Percentiles rank a stretch among this genome's conserved stretches.
These are phyloP conservation scores for Podabrus alpinus DNA, from an alignment of 2,888 invertebrate genomes.

Conservation along the genomic window DNA sequence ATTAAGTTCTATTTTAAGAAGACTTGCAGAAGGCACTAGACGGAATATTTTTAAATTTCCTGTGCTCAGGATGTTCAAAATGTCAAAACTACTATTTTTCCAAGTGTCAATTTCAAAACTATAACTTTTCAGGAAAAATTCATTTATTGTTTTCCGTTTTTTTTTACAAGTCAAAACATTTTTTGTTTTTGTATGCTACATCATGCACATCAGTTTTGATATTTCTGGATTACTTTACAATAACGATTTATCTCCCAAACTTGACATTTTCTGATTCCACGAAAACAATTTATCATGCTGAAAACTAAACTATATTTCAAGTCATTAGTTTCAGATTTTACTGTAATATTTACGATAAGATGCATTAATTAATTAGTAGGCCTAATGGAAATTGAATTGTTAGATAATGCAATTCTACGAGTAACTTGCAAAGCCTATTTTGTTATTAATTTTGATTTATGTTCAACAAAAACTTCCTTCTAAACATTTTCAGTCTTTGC, in stretches of 20 bases:
- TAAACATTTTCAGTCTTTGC: neutral
- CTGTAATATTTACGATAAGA: neutral
- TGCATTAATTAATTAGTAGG: neutral
- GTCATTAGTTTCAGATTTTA: neutral
- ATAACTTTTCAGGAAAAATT: neutral
- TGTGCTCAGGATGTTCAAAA: neutral
- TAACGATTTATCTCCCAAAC: neutral
- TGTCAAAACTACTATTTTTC: neutral
- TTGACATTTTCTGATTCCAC: neutral
- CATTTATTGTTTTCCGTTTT: neutral
- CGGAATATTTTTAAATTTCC: neutral
- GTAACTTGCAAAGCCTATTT: neutral
- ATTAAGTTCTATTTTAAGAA: neutral
- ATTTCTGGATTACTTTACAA: neutral
- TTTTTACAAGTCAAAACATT: neutral
- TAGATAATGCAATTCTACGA: neutral
- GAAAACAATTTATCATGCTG: neutral
- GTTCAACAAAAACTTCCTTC: neutral
- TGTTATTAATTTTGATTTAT: neutral
- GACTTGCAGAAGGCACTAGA: neutral
- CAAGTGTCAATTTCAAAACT: neutral
- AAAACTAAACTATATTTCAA: neutral
- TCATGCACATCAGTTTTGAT: neutral
- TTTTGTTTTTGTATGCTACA: neutral
- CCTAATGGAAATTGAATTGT: neutral